Base-by-base conservation (phyloP, 2,797 vertebrate genomes). In the Pteropus rufus region DNA sequence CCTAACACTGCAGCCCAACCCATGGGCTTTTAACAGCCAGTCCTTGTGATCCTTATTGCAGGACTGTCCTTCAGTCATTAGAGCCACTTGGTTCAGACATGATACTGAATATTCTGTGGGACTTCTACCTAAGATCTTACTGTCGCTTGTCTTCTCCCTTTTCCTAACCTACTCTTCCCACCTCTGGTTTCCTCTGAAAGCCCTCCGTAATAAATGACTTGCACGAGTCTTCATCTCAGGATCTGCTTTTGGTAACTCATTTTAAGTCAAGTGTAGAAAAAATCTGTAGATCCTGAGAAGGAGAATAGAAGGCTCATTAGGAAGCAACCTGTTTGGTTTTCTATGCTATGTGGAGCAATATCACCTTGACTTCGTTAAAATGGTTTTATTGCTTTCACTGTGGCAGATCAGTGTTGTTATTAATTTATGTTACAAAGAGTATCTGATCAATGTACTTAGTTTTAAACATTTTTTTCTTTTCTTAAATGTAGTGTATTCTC, bases 401-500 rank as follows among this genome's bases (percentile, higher is more conserved):
- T 46, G 12, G 70, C 64, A 82, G 9, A 65, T n/a, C 21, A 70
- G 6, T 54, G 34, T 39, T 82, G 26, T 52, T 72, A 58, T 62
- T 85, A 62, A 16, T 39, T 88, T 82, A 89, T 34, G 2, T 83
- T 79, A 60, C 23, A 44, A 10, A 83, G 44, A 93, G 19, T 56
- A 56, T 90, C 46, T 95, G 54, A 65, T 54, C 62, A 76, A 64
- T 67, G 7, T 76, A 64, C 19, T 31, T 93, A 44, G 92, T 92
- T 89, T 91, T 31, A 84, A 94, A 85, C 12, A 56, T 15, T 76
- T 73, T 64, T 81, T 36, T 24, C 15, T 79, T 88, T 82, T 26
- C n/a, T 87, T 58, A 95, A 92, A 49, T 58, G 46, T 83, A 91
- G 26, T 79, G 69, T 19, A 93, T 69, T 80, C 26, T 91, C 34